A percentile compares a stretch with the other conserved stretches of the same genome.
Evolutionary conservation across 2,888 invertebrate genomes (phyloP).

Genomic region (Melitaea athalia): DNA sequence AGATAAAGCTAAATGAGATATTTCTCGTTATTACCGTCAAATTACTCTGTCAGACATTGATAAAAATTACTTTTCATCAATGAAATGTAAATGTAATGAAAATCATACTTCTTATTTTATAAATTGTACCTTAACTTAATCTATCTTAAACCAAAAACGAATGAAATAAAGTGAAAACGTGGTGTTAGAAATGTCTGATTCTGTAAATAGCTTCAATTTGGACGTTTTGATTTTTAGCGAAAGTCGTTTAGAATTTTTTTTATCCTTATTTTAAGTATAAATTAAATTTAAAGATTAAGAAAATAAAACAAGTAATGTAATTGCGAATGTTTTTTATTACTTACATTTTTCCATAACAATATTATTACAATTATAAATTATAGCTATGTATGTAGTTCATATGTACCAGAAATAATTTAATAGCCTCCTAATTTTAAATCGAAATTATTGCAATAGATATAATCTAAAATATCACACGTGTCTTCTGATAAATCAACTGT

Average conservation of each 20-base stretch:
- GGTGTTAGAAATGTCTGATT: no score
- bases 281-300: not conserved
- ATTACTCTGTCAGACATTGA: no score
- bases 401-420: conserved; percentile 50
- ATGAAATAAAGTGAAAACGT: no score
- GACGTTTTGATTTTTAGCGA: not conserved
- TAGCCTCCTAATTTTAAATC: conserved; percentile 74
- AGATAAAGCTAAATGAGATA: no score
- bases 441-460: conserved; percentile 70
- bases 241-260: not conserved
- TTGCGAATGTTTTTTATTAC: conserved; percentile 2
- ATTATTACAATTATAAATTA: conserved; percentile 36
- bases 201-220: no score
- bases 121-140: no score
- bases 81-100: no score
- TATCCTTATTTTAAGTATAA: not conserved
- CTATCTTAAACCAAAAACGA: no score
- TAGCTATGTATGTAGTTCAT: conserved; percentile 9
- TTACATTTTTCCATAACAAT: conserved; percentile 4
- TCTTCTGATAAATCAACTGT: conserved; percentile 67
- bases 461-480: conserved; percentile 62
- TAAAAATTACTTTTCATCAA: no score
- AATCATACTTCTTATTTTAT: no score
- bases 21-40: no score
- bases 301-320: conserved; percentile 7